These are phyloP conservation scores for Scaptomyza tumidula DNA, from an alignment of 2,888 invertebrate species.

Conservation along the genomic window DNA sequence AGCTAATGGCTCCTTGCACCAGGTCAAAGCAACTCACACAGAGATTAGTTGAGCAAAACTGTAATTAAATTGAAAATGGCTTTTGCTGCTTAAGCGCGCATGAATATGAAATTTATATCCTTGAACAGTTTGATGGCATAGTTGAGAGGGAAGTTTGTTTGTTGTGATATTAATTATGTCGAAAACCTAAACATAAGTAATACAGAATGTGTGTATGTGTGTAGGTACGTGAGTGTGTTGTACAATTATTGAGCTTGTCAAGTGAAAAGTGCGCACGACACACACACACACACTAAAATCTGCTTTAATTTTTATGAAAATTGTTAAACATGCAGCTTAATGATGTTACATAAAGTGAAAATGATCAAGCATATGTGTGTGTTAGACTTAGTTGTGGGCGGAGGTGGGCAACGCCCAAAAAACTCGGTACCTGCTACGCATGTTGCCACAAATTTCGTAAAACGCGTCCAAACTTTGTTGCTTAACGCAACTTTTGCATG, in stretches of 20 bases:
- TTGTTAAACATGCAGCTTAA: slow-evolving; percentile 54
- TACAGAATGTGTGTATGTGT: neutral
- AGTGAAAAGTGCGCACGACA: slow-evolving; percentile 43
- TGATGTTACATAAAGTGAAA: slow-evolving; percentile 39
- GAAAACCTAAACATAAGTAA: slow-evolving; percentile 41
- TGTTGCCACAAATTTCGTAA: slow-evolving; percentile 58
- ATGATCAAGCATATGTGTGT: slow-evolving; percentile 32
- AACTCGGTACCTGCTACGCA: slow-evolving; percentile 37
- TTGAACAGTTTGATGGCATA: slow-evolving; percentile 30
- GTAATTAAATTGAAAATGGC: slow-evolving; percentile 38
- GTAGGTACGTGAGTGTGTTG: slow-evolving; percentile 16
- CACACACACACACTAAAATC: slow-evolving; percentile 17
- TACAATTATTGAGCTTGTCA: slow-evolving; percentile 70
- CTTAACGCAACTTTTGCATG: slow-evolving; percentile 41
- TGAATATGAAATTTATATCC: slow-evolving; percentile 42
- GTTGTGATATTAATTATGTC: slow-evolving; percentile 52
- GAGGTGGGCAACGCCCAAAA: slow-evolving; percentile 1
- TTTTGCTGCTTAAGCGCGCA: slow-evolving; percentile 37
- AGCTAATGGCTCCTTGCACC: slow-evolving; percentile 1
- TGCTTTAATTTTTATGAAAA: slow-evolving; percentile 56
- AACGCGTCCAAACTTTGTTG: slow-evolving; percentile 42
- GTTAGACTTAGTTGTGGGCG: slow-evolving; percentile 1
- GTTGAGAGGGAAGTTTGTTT: neutral
- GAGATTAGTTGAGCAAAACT: neutral
- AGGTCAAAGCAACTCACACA: slow-evolving; percentile 11